These are phyloP conservation scores for Calliphora vicina DNA, from an alignment of 1,140 invertebrate genomes.

Conservation along the genomic window DNA sequence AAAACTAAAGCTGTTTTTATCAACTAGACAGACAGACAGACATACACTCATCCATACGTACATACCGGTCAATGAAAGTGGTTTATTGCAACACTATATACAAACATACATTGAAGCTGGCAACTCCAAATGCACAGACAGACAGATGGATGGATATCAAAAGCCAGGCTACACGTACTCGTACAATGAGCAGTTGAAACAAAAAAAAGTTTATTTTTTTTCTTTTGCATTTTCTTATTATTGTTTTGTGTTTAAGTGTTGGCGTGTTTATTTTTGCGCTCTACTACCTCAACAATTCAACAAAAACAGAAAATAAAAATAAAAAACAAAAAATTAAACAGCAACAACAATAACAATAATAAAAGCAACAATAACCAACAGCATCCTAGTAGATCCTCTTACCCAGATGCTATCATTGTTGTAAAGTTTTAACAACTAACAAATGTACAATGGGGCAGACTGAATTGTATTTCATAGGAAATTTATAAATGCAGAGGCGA, in stretches of 20 bases:
- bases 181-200: neutral
- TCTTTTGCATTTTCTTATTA: too few species aligned
- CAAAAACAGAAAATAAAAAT: too few species aligned
- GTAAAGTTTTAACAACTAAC: neutral
- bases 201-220: neutral
- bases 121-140: neutral
- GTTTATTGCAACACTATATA: slow-evolving; percentile 5
- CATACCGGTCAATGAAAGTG: slow-evolving; percentile 12
- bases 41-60: neutral
- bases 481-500: too few species aligned
- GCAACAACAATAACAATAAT: neutral
- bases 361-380: slow-evolving; percentile 22
- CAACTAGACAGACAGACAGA: neutral
- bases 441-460: neutral
- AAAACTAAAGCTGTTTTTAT: neutral
- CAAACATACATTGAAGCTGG: neutral
- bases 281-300: slow-evolving; percentile 3
- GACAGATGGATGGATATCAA: neutral
- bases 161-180: too few species aligned
- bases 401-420: slow-evolving; percentile 25
- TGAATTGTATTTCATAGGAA: too few species aligned
- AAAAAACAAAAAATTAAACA: neutral
- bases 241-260: slow-evolving; percentile 43
- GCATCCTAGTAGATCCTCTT: slow-evolving; percentile 45
- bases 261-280: slow-evolving; percentile 46